These are phyloP conservation scores for Pocillopora damicornis DNA, from an alignment of 64 coral and sea anemone species.

Conservation along the genomic window DNA sequence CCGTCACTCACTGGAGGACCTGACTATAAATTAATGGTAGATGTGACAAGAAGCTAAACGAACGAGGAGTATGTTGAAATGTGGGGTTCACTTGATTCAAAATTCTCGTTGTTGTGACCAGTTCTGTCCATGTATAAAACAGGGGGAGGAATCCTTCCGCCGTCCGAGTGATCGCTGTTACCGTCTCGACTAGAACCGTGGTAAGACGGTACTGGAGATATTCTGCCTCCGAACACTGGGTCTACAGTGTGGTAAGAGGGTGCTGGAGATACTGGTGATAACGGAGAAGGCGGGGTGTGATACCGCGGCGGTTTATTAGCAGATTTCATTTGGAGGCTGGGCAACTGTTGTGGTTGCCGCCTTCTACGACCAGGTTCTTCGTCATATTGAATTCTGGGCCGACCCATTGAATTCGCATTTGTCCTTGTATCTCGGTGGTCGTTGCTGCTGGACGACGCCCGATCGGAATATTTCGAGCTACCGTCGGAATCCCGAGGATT, in stretches of 20 bases:
- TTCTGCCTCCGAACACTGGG: not conserved
- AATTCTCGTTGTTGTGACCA: constrained; percentile 7
- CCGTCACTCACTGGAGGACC: not conserved
- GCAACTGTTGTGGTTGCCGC: constrained; percentile 20
- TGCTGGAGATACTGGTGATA: constrained; percentile 60
- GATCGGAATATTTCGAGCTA: constrained; percentile 59
- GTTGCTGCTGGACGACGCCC: constrained; percentile 79
- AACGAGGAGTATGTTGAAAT: constrained; percentile 34
- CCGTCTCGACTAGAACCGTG: not conserved
- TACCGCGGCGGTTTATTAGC: not conserved
- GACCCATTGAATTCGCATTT: not conserved
- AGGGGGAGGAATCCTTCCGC: not conserved
- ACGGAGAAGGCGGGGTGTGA: constrained; percentile 9
- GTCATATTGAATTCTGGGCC: constrained; percentile 20
- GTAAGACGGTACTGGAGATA: constrained; percentile 5
- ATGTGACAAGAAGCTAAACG: not conserved
- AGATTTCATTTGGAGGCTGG: constrained; percentile 3
- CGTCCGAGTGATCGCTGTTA: constrained; percentile 6
- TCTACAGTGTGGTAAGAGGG: constrained; percentile 69
- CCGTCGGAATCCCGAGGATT: constrained; percentile 59
- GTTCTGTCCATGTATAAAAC: constrained; percentile 10
- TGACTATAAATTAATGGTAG: not conserved
- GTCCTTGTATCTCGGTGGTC: constrained; percentile 53
- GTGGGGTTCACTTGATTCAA: constrained; percentile 12
- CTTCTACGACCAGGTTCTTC: constrained; percentile 45